Conservation (phyloP, 2,113 vertebrate genomes). For the Neolamprologus fasciatus region DNA sequence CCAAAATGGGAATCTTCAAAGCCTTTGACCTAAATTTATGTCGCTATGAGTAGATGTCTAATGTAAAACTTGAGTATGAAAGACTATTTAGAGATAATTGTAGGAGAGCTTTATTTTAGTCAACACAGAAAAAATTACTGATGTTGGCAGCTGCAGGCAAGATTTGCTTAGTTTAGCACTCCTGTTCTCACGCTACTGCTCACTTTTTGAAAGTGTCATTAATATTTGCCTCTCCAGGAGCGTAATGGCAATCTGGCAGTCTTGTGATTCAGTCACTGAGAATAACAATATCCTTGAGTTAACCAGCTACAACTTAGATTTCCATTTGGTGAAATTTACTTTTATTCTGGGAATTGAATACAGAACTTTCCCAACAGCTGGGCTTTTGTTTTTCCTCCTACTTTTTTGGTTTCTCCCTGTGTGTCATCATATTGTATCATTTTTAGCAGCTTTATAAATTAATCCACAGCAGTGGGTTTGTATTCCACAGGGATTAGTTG, state of each 20-base stretch:
- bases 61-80: neutral
- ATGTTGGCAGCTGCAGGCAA: conserved; percentile 26
- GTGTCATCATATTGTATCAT: conserved; percentile 33
- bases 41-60: conserved; percentile 4
- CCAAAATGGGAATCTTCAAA: conserved; percentile 29
- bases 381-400: conserved; percentile 33
- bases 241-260: conserved; percentile 36
- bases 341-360: neutral
- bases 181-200: conserved; percentile 14
- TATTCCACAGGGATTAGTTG: conserved; percentile 31
- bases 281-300: neutral
- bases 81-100: conserved; percentile 4
- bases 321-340: conserved; percentile 3
- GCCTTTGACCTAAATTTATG: conserved; percentile 45
- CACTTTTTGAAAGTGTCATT: conserved; percentile 49
- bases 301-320: neutral
- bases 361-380: neutral
- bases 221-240: conserved; percentile 44
- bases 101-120: conserved; percentile 36
- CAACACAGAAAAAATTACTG: conserved; percentile 41
- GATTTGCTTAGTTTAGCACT: conserved; percentile 52
- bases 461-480: conserved; percentile 40
- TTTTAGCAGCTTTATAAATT: conserved; percentile 52
- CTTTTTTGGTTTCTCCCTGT: neutral
- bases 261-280: conserved; percentile 39